Evolutionary conservation across 2,113 vertebrate species (phyloP).

Genomic region (Herpailurus yagouaroundi): DNA sequence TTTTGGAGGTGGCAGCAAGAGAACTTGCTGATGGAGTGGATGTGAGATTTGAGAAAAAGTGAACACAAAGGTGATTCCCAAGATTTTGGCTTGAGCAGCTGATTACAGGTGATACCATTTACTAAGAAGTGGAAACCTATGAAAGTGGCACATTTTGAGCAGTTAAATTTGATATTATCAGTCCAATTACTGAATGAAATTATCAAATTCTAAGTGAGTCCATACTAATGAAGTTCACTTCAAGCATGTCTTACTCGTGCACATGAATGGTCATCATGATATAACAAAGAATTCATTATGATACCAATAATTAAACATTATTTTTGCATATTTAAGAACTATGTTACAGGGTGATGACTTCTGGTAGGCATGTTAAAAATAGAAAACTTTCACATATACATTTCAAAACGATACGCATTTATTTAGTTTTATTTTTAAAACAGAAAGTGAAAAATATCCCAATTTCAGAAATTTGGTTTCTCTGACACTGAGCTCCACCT

Average conservation of each 20-base stretch:
- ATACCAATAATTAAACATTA: background rate
- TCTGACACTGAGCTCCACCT: constrained; percentile 83
- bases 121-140: background rate
- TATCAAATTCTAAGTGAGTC: background rate
- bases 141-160: background rate
- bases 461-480: constrained; percentile 57
- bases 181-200: background rate
- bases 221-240: background rate
- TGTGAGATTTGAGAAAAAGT: background rate
- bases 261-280: constrained; percentile 11
- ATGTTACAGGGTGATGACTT: background rate
- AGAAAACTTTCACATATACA: background rate
- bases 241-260: background rate
- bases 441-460: constrained; percentile 1
- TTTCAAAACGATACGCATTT: constrained; percentile 34
- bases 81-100: background rate
- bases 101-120: background rate
- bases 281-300: constrained; percentile 14
- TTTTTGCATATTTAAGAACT: constrained; percentile 30
- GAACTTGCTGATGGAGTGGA: background rate
- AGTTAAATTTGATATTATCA: constrained; percentile 25
- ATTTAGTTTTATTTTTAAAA: constrained; percentile 46
- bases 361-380: background rate
- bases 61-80: background rate
- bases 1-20: background rate